A percentile compares a stretch with the other conserved stretches of the same genome.
Evolutionary conservation across 2,113 vertebrate genomes (phyloP).

Genomic region (Fulmarus glacialis): DNA sequence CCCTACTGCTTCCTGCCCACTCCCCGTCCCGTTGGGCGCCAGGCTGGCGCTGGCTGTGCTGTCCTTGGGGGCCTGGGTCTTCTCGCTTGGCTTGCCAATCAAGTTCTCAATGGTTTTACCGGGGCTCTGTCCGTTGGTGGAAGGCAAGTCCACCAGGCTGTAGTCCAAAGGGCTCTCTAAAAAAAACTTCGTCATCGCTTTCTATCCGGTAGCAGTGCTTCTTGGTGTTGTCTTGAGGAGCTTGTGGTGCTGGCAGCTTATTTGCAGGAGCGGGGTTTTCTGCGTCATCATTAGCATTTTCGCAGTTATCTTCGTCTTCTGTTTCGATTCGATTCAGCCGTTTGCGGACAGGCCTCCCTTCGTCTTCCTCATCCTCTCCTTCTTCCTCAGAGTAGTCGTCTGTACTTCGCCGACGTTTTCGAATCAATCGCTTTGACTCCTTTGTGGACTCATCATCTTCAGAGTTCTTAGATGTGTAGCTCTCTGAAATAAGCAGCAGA

Average conservation of each 20-base stretch:
- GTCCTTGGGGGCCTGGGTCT: slow-evolving; percentile 83
- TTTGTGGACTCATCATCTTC: slow-evolving; percentile 80
- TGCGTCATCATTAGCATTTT: neutral
- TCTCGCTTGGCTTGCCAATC: slow-evolving; percentile 80
- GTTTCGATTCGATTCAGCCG: slow-evolving; percentile 92
- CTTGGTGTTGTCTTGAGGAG: slow-evolving; percentile 67
- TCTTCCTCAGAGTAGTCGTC: slow-evolving; percentile 67
- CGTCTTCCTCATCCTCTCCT: slow-evolving; percentile 76
- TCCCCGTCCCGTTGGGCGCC: slow-evolving; percentile 85
- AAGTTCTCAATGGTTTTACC: slow-evolving; percentile 86
- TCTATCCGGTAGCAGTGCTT: slow-evolving; percentile 81
- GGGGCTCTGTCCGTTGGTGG: slow-evolving; percentile 90
- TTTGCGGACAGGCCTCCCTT: slow-evolving; percentile 86
- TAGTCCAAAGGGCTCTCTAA: slow-evolving; percentile 86
- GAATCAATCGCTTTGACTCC: slow-evolving; percentile 61
- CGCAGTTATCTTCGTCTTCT: slow-evolving; percentile 81
- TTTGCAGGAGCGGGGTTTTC: slow-evolving; percentile 7
- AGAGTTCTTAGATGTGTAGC: slow-evolving; percentile 81
- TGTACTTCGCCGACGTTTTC: slow-evolving; percentile 72
- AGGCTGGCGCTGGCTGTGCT: slow-evolving; percentile 73
- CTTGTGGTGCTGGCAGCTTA: slow-evolving; percentile 54
- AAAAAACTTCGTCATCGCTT: slow-evolving; percentile 85
- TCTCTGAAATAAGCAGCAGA: slow-evolving; percentile 80
- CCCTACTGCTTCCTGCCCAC: slow-evolving; percentile 79
- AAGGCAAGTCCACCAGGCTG: slow-evolving; percentile 82